Base-by-base conservation (phyloP, 2,113 vertebrate species). In the Chaetodon trifascialis region DNA sequence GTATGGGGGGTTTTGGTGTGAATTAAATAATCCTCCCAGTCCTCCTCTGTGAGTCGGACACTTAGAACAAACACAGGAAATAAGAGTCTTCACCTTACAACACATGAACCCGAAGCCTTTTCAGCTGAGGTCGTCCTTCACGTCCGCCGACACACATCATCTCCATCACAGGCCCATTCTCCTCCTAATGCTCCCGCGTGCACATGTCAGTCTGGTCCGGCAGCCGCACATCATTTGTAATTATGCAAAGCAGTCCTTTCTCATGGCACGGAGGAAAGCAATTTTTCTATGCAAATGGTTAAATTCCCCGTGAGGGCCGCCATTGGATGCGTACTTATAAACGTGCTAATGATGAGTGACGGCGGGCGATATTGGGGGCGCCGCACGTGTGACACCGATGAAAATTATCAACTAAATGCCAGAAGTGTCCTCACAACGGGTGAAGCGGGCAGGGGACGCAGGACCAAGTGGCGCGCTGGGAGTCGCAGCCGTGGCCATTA, bases 271-370 rank as follows among this genome's bases (percentile, higher is more conserved):
- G 95, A 95, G 94, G 65, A 90, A 94, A 96, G 95, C 94, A 91
- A 96, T 96, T 92, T 96, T 95, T 94, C 86, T 95, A 96, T 96
- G 96, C 96, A 97, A 97, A 97, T 96, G 94, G 95, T 95, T 93
- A 91, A 95, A 95, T 93, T 93, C 94, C 96, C 95, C 91, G 14
- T 68, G 96, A 95, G 96, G 84, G 89, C 93, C 90, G 77, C 0
- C 82, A 85, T 90, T 93, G 90, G 38, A 11, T 81, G 72, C 80
- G 23, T 93, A 95, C 94, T 95, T 93, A 95, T 96, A 94, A 95
- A 95, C 89, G 94, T 86, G 83, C 94, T 96, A 93, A 94, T 14
- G 89, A 90, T 96, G 96, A 97, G 93, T 95, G 97, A 94, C 96
- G 93, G 95, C 75, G 83, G 76, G 93, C 86, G 93, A 93, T 91